Conservation (phyloP, 2,113 vertebrate species). For the Arvicanthis niloticus region DNA sequence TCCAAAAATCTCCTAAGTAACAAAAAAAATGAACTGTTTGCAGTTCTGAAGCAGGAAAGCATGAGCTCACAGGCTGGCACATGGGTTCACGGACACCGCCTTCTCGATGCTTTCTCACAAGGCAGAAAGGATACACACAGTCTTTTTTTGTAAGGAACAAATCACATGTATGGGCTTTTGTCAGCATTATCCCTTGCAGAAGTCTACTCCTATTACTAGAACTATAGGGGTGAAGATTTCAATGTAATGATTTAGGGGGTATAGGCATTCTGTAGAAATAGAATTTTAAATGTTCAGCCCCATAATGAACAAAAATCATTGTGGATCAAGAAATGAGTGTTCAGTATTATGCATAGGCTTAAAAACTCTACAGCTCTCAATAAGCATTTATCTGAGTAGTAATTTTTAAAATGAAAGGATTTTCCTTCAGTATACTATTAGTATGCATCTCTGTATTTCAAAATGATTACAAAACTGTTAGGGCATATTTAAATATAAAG, state of each 20-base stretch:
- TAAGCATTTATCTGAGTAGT: neutral
- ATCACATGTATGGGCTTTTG: neutral
- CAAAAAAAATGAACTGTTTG: neutral
- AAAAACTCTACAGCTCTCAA: neutral
- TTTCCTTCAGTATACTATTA: neutral
- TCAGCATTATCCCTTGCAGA: neutral
- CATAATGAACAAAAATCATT: neutral
- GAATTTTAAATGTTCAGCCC: neutral
- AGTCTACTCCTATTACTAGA: neutral
- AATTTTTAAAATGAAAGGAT: neutral
- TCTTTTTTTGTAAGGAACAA: neutral
- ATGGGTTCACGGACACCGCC: neutral
- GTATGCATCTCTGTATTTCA: neutral
- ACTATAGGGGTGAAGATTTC: neutral
- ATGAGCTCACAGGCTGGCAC: neutral
- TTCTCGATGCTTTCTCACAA: neutral
- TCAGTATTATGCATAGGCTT: neutral
- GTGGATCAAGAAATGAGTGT: neutral
- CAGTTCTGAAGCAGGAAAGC: neutral
- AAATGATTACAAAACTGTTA: neutral
- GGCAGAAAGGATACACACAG: neutral
- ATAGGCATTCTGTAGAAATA: neutral
- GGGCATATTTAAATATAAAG: slow-evolving; percentile 7
- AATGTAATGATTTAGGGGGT: neutral
- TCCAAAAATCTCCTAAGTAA: neutral